Conservation (phyloP, 2,113 vertebrate species). For the Otocyon megalotis region DNA sequence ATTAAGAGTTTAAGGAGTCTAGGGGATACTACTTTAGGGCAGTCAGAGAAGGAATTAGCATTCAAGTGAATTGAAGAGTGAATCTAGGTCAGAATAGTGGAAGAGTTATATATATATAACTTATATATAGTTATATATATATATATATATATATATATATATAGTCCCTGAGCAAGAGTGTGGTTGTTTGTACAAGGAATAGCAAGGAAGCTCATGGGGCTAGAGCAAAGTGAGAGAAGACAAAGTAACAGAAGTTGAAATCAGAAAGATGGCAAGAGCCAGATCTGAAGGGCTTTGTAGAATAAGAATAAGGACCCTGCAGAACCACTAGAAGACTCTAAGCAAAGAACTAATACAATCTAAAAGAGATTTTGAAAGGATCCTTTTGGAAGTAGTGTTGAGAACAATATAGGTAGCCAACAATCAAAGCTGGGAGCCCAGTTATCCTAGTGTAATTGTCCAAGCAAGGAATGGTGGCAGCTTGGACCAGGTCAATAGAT, state of each 20-base stretch:
- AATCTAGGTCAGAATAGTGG: background rate
- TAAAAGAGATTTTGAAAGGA: background rate
- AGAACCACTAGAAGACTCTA: background rate
- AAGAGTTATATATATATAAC: background rate
- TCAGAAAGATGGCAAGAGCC: background rate
- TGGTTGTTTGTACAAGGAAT: background rate
- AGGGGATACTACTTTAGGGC: background rate
- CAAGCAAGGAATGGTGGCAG: background rate
- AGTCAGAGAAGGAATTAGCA: background rate
- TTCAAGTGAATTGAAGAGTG: background rate
- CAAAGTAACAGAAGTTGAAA: background rate
- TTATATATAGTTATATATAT: too few species aligned
- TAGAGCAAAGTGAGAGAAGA: background rate
- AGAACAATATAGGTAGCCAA: background rate
- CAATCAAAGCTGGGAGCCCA: background rate
- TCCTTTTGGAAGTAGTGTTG: background rate
- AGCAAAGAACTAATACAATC: background rate
- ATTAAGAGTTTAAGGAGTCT: background rate
- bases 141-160: too few species aligned
- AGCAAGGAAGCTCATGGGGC: background rate
- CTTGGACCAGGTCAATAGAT: too few species aligned
- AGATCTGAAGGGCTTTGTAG: background rate
- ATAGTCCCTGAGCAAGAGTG: background rate
- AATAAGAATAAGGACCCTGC: background rate
- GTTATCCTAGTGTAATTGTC: background rate